phyloP scores from a whole-genome alignment of 1,140 invertebrate species.

The Achroia grisella region DNA sequence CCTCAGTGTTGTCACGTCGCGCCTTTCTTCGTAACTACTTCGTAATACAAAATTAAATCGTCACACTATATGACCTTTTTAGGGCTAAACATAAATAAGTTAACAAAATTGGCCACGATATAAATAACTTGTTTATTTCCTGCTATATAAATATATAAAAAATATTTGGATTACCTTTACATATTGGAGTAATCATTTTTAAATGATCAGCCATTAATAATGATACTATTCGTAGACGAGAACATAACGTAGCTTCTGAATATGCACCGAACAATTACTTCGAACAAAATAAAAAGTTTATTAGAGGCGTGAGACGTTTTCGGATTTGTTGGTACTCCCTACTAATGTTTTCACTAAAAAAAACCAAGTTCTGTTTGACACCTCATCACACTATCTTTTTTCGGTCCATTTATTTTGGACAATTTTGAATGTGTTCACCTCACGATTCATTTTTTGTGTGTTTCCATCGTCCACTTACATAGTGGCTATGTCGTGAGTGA shows the following conservation, averaged over 20 bases:
- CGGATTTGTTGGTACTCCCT: too few relatives aligned
- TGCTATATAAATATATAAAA: not conserved
- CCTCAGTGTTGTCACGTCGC: slow-evolving; percentile 32
- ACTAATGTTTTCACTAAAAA: slow-evolving; percentile 4
- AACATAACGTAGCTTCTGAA: too few relatives aligned
- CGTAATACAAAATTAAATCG: slow-evolving; percentile 35
- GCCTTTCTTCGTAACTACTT: slow-evolving; percentile 18
- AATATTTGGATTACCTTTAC: too few relatives aligned
- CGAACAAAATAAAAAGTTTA: too few relatives aligned
- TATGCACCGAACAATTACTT: too few relatives aligned
- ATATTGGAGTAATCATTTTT: too few relatives aligned
- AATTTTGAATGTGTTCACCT: slow-evolving; percentile 39
- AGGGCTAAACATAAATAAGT: slow-evolving; percentile 6
- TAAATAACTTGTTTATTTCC: not conserved
- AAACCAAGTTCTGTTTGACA: slow-evolving; percentile 14
- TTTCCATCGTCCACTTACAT: slow-evolving; percentile 36
- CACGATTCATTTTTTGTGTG: slow-evolving; percentile 56
- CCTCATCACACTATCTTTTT: slow-evolving; percentile 27
- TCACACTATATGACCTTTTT: slow-evolving; percentile 26
- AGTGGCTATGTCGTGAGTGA: slow-evolving; percentile 46
- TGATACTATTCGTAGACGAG: too few relatives aligned
- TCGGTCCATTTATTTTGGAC: slow-evolving; percentile 24
- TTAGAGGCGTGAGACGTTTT: too few relatives aligned
- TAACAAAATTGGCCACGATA: too few relatives aligned
- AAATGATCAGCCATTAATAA: too few relatives aligned